Evolutionary conservation across 2,888 invertebrate genomes (phyloP).

Genomic region (Eumacrocentrus americanus): DNA sequence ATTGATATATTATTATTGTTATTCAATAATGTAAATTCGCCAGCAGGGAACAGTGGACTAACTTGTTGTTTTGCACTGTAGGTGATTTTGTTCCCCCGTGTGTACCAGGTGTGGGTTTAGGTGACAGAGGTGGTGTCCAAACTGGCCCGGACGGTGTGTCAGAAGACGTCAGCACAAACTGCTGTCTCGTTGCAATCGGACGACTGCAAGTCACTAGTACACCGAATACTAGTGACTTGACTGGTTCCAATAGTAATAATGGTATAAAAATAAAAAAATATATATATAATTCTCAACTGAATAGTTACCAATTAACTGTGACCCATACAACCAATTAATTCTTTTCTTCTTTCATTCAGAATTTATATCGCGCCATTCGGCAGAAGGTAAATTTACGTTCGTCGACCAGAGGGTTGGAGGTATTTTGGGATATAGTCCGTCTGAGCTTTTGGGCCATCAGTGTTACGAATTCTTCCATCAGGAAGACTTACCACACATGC

Average conservation of each 20-base stretch:
- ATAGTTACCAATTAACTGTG: background rate
- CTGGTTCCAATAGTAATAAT: conserved; percentile 80
- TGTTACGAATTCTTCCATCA: conserved; percentile 98
- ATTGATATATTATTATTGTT: too few species aligned
- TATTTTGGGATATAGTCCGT: conserved; percentile 90
- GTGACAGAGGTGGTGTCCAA: conserved; percentile 76
- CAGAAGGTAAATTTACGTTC: conserved; percentile 98
- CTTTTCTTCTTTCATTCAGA: conserved; percentile 65
- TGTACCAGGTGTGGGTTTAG: conserved; percentile 64
- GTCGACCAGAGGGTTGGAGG: conserved; percentile 95
- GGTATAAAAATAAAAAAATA: conserved; percentile 54
- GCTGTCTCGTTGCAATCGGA: conserved; percentile 98
- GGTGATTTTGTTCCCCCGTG: conserved; percentile 61
- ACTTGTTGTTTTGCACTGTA: conserved; percentile 63
- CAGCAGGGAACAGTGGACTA: conserved; percentile 43
- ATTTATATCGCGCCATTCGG: conserved; percentile 95
- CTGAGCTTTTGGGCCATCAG: conserved; percentile 92
- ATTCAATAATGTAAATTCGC: conserved; percentile 35
- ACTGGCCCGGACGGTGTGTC: conserved; percentile 64
- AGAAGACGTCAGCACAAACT: conserved; percentile 84
- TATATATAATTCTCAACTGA: too few species aligned
- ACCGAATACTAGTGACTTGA: conserved; percentile 88
- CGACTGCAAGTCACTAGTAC: conserved; percentile 96
- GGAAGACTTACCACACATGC: conserved; percentile 96
- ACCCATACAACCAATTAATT: background rate